Percentiles rank a stretch among this genome's conserved stretches.
Evolutionary conservation across 2,113 vertebrate genomes (phyloP).

Genomic region (Uropsilus gracilis): DNA sequence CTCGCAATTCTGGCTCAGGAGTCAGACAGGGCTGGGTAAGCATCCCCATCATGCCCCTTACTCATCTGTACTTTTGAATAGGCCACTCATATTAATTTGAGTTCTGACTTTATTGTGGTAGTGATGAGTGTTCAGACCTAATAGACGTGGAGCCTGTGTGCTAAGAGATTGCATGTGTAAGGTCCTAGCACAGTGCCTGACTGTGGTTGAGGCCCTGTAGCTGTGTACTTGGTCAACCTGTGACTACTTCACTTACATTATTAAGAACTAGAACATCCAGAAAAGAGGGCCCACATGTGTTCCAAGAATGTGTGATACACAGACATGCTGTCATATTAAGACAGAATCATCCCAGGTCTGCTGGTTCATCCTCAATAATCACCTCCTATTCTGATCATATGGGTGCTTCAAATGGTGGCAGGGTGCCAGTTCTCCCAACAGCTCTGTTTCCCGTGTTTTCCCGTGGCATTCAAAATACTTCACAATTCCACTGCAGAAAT

Average conservation of each 20-base stretch:
- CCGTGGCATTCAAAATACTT: slow-evolving; percentile 88
- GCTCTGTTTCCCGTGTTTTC: slow-evolving; percentile 88
- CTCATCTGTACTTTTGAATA: background rate
- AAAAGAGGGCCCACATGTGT: slow-evolving; percentile 76
- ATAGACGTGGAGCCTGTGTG: background rate
- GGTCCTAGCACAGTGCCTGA: background rate
- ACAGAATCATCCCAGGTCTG: slow-evolving; percentile 87
- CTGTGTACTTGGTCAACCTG: background rate
- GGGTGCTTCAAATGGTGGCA: slow-evolving; percentile 86
- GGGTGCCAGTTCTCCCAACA: slow-evolving; percentile 84
- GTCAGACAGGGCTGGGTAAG: background rate
- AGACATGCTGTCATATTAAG: slow-evolving; percentile 87
- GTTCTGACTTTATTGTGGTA: background rate
- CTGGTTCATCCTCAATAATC: slow-evolving; percentile 87
- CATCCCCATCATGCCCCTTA: background rate
- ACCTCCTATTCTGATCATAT: slow-evolving; percentile 89
- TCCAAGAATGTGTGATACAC: slow-evolving; percentile 75
- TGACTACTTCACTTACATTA: slow-evolving; percentile 80
- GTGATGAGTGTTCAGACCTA: background rate
- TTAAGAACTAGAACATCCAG: slow-evolving; percentile 83
- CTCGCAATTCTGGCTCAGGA: background rate
- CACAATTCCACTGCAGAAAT: slow-evolving; percentile 83
- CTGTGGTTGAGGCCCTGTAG: background rate
- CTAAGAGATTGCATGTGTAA: background rate
- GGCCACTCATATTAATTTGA: background rate